These are phyloP conservation scores for Ferrisia virgata DNA, from an alignment of 2,888 invertebrate species.

Conservation along the genomic window DNA sequence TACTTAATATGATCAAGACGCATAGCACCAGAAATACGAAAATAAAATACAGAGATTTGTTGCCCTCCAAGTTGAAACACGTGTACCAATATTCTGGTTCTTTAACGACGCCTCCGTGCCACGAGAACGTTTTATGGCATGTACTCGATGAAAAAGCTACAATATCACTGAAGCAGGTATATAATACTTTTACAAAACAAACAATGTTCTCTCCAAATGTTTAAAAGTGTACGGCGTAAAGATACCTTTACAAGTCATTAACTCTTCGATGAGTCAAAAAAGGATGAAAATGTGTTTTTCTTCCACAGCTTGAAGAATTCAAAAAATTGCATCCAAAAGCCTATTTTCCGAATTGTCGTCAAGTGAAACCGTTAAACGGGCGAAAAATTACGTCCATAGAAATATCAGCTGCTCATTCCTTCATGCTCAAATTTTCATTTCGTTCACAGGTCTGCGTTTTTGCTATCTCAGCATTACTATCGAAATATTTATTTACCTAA, in stretches of 20 bases:
- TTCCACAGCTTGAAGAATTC: background rate
- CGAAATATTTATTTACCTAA: background rate
- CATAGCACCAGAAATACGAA: background rate
- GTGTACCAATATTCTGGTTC: slow-evolving; percentile 30
- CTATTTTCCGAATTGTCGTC: background rate
- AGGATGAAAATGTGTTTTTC: background rate
- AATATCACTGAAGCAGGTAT: slow-evolving; percentile 16
- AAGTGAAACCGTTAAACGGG: background rate
- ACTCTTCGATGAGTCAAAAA: no score
- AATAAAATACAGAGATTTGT: slow-evolving; percentile 19
- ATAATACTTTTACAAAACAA: no score
- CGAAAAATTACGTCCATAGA: background rate
- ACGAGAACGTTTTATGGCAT: slow-evolving; percentile 24
- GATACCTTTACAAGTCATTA: no score
- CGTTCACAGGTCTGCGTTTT: background rate
- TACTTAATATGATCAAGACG: slow-evolving; percentile 11
- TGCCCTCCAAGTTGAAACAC: background rate
- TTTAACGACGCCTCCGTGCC: slow-evolving; percentile 13
- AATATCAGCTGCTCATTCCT: background rate
- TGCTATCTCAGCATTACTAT: background rate
- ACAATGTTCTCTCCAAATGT: no score
- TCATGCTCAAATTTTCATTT: background rate
- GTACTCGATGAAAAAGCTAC: background rate
- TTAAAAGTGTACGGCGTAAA: no score
- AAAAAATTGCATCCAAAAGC: background rate